These are phyloP conservation scores for Drosophila suboccidentalis DNA, from an alignment of 2,888 invertebrate genomes.

Conservation along the genomic window DNA sequence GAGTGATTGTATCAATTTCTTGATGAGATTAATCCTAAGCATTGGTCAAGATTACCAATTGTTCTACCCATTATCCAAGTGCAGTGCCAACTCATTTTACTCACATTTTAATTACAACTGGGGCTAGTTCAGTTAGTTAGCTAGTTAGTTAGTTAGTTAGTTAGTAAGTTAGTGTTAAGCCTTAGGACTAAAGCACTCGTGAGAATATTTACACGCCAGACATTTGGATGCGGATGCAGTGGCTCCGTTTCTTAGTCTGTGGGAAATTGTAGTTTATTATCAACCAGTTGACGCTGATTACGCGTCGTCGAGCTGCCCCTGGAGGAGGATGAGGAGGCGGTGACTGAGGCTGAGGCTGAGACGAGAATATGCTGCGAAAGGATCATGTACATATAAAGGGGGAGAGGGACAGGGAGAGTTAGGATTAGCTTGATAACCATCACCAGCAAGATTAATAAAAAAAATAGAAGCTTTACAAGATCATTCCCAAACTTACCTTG, in stretches of 20 bases:
- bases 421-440: conserved; percentile 34
- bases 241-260: conserved; percentile 51
- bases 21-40: conserved; percentile 34
- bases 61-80: conserved; percentile 15
- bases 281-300: conserved; percentile 48
- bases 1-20: background rate
- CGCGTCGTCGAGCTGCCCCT: conserved; percentile 45
- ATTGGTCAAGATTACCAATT: conserved; percentile 42
- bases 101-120: conserved; percentile 8
- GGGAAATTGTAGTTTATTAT: conserved; percentile 57
- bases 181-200: conserved; percentile 50
- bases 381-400: conserved; percentile 26
- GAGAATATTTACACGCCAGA: conserved; percentile 61
- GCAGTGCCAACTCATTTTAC: conserved; percentile 13
- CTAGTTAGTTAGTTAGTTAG: conserved; percentile 6
- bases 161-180: conserved; percentile 13
- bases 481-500: conserved; percentile 87
- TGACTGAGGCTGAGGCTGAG: conserved; percentile 36
- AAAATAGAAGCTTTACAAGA: background rate
- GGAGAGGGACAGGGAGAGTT: background rate
- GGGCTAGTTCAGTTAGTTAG: conserved; percentile 20
- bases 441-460: conserved; percentile 31
- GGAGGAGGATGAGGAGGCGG: conserved; percentile 33
- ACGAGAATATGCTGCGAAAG: conserved; percentile 32
- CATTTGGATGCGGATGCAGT: conserved; percentile 16